Evolutionary conservation across 2,113 vertebrate genomes (phyloP).

Genomic region (Origma solitaria): DNA sequence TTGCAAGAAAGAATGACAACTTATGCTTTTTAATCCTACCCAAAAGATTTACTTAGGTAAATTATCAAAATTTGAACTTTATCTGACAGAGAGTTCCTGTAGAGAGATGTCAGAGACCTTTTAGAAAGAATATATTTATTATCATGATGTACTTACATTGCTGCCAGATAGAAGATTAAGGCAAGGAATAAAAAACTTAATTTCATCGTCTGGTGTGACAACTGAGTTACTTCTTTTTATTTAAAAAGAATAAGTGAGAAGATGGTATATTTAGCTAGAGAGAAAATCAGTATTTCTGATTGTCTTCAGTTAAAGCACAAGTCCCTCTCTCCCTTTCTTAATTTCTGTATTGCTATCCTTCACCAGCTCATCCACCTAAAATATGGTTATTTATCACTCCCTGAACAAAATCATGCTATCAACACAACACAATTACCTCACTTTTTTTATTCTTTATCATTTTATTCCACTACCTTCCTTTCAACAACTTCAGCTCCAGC

Average conservation of each 20-base stretch:
- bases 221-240: not conserved
- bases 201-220: not conserved
- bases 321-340: not conserved
- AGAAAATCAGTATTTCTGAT: not conserved
- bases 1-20: not conserved
- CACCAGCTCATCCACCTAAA: not conserved
- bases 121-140: not conserved
- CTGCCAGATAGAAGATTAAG: not conserved
- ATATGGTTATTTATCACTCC: not conserved
- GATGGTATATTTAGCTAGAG: not conserved
- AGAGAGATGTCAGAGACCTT: not conserved
- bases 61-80: slow-evolving; percentile 19
- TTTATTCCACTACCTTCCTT: not conserved
- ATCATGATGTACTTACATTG: not conserved
- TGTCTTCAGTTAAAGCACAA: not conserved
- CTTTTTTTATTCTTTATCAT: not conserved
- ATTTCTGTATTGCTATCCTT: not conserved
- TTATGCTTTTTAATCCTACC: not conserved
- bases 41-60: not conserved
- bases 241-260: not conserved
- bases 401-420: not conserved
- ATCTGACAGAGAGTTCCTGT: not conserved
- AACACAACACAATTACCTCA: not conserved
- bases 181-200: not conserved
- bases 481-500: not conserved